These are phyloP conservation scores for Menura novaehollandiae DNA, from an alignment of 2,113 vertebrate genomes.

Conservation along the genomic window DNA sequence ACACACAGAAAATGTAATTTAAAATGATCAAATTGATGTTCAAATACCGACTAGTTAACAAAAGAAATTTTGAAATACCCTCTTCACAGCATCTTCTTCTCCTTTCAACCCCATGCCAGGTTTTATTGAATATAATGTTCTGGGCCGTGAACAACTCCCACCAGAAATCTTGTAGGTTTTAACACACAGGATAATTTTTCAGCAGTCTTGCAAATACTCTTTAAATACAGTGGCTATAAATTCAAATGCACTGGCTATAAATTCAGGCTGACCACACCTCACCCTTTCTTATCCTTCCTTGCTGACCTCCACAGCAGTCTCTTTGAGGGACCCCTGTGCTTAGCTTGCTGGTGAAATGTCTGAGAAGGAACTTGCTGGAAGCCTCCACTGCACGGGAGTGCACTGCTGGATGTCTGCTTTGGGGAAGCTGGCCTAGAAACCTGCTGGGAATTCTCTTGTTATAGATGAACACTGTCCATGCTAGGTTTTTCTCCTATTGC, in stretches of 20 bases:
- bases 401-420: not conserved
- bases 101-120: not conserved
- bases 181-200: not conserved
- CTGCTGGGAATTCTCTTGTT: slow-evolving; percentile 3
- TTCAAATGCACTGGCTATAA: not conserved
- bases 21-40: slow-evolving; percentile 4
- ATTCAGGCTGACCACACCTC: rapidly evolving
- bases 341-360: not conserved
- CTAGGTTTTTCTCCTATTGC: not conserved
- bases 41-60: slow-evolving; percentile 20
- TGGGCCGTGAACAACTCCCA: not conserved
- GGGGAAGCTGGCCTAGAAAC: not conserved
- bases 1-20: slow-evolving; percentile 23
- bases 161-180: not conserved
- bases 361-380: not conserved
- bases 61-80: slow-evolving; percentile 2
- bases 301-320: not conserved
- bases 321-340: not conserved
- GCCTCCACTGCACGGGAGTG: not conserved
- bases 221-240: not conserved
- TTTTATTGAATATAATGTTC: slow-evolving; percentile 4
- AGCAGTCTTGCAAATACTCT: not conserved
- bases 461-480: not conserved
- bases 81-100: not conserved
- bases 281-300: not conserved